Evolutionary conservation across 2,797 vertebrate species (phyloP), one percentile per base, ranked within the genome.

Genomic region (Tapirus indicus): DNA sequence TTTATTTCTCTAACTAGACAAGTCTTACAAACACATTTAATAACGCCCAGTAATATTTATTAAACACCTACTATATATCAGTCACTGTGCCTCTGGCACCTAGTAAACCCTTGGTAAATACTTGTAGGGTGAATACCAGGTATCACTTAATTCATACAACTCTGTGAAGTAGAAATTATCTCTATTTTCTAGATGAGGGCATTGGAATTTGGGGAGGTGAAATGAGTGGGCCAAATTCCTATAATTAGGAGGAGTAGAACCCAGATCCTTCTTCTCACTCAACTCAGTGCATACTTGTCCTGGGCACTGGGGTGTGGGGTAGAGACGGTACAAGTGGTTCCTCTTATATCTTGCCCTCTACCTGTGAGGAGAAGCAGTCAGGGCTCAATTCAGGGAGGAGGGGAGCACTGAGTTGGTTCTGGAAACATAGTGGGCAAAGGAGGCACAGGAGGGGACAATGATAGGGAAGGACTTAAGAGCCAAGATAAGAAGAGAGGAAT

Each of bases 21-120:
- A 94, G 66, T 80, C 20, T 27, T 64, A 91, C 18, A 94, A 93
- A 96, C 91, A 44, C 9, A 62, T 21, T 69, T 83, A 58, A 35
- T 54, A 56, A 86, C 27, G 89, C 47, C n/a, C 16, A 41, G 20
- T 80, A 75, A 32, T 41, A 94, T 72, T 83, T 97, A 95, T 72
- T 92, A 94, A 95, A 82, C 10, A 93, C 1, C 9, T 54, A 77
- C 10, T 41, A 27, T 88, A 7, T 64, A 38, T 47, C 71, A 54
- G 25, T 90, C 71, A 85, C 52, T 64, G 68, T 91, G 49, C 29
- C 32, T 79, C 20, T 68, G 10, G 29, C 44, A 74, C 18, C 44
- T 78, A 83, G 84, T 72, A 96, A 78, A 85, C 21, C 6, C 38
- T 94, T 69, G 64, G 64, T 23, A 91, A 95, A 88, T 58, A 3